Evolutionary conservation across 2,113 vertebrate genomes (phyloP).

Genomic region (Chionomys nivalis): DNA sequence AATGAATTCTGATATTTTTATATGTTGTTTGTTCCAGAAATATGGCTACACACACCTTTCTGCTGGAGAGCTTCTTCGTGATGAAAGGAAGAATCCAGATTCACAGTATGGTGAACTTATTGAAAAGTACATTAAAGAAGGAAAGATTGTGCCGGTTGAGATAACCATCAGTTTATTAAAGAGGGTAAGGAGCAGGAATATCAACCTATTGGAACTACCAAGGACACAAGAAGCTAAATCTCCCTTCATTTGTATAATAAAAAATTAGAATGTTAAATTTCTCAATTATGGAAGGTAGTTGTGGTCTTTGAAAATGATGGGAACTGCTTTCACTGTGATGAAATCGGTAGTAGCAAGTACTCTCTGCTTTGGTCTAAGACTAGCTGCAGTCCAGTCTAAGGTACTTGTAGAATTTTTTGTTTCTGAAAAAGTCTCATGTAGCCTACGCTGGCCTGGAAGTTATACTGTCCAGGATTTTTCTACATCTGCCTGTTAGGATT

Average conservation of each 20-base stretch:
- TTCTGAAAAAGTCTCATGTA: background rate
- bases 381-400: background rate
- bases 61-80: constrained; percentile 96
- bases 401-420: background rate
- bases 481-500: background rate
- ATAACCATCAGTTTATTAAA: constrained; percentile 96
- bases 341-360: constrained; percentile 12
- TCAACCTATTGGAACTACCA: constrained; percentile 20
- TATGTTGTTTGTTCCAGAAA: constrained; percentile 85
- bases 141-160: constrained; percentile 96
- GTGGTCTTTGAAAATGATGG: constrained; percentile 15
- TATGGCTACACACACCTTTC: constrained; percentile 97
- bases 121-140: constrained; percentile 94
- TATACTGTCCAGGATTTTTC: background rate
- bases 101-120: constrained; percentile 96
- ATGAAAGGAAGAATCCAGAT: constrained; percentile 91
- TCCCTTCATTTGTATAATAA: constrained; percentile 55
- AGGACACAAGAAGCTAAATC: constrained; percentile 38
- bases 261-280: constrained; percentile 42
- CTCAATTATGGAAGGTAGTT: constrained; percentile 2
- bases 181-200: constrained; percentile 88
- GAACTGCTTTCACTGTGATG: constrained; percentile 33
- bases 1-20: constrained; percentile 50
- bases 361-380: background rate
- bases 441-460: background rate